Conservation (phyloP, 37 sponge, comb jelly and placozoan species). For the Chondrilla cf. caribensis region DNA sequence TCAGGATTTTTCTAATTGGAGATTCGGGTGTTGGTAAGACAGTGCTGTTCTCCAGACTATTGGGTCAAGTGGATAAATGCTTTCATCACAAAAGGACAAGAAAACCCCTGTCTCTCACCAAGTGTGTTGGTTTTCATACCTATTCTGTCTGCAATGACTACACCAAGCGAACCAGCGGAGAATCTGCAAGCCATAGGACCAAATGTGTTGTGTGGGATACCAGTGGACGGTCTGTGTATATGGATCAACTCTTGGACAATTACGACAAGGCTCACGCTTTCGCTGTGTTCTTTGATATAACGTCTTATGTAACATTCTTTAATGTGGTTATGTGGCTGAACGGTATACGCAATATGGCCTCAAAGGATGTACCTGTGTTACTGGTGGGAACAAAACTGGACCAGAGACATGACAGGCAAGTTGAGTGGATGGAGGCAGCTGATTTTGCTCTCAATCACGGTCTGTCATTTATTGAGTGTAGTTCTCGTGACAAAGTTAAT, state of each 20-base stretch:
- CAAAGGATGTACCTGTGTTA: not conserved
- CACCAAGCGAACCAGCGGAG: too few species aligned
- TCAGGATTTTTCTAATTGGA: not conserved
- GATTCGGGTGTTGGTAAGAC: conserved; percentile 8
- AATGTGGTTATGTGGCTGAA: not conserved
- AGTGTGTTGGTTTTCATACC: not conserved
- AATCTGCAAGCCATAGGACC: not conserved
- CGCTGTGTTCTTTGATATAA: conserved; percentile 1
- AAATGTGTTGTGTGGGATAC: not conserved
- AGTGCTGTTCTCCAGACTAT: not conserved
- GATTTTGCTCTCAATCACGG: not conserved
- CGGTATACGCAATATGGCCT: not conserved
- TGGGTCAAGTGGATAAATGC: not conserved
- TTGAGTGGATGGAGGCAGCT: not conserved
- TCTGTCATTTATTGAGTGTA: not conserved
- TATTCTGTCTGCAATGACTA: not conserved
- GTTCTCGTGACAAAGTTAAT: not conserved
- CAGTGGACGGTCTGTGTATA: not conserved
- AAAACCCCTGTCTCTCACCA: not conserved
- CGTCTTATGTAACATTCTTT: not conserved
- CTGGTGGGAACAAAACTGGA: conserved; percentile 1
- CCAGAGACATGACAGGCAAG: not conserved
- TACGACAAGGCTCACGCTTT: not conserved
- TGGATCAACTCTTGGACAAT: not conserved
- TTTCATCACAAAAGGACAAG: not conserved